These are phyloP conservation scores for Brachyhypopomus gauderio DNA, from an alignment of 2,113 vertebrate species.

Conservation along the genomic window DNA sequence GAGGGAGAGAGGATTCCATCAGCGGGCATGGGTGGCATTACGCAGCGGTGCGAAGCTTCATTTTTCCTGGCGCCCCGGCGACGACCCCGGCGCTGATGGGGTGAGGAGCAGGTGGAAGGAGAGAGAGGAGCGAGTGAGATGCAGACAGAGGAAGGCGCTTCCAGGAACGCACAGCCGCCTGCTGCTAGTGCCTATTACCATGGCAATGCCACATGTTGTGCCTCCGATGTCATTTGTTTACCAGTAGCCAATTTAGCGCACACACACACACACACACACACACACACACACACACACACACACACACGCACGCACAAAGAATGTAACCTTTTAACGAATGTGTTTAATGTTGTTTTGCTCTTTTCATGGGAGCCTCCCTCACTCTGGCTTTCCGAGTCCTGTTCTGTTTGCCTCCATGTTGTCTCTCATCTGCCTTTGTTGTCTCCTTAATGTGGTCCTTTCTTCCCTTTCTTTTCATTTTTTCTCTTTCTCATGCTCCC, in stretches of 20 bases:
- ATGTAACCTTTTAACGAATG: slow-evolving; percentile 14
- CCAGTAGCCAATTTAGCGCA: slow-evolving; percentile 30
- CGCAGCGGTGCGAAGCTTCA: slow-evolving; percentile 45
- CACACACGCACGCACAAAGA: neutral
- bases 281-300: slow-evolving; percentile 17
- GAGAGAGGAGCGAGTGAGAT: slow-evolving; percentile 49
- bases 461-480: neutral
- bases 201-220: slow-evolving; percentile 46
- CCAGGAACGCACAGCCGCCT: slow-evolving; percentile 38
- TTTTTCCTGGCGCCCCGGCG: slow-evolving; percentile 59
- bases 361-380: slow-evolving; percentile 5
- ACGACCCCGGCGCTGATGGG: slow-evolving; percentile 55
- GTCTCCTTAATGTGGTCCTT: neutral
- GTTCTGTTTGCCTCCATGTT: neutral
- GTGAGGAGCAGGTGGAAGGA: slow-evolving; percentile 62
- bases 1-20: slow-evolving; percentile 49
- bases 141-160: slow-evolving; percentile 37
- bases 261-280: neutral
- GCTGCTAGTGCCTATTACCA: slow-evolving; percentile 51
- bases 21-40: slow-evolving; percentile 47
- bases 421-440: slow-evolving; percentile 15
- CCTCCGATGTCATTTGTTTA: slow-evolving; percentile 53
- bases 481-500: slow-evolving; percentile 18
- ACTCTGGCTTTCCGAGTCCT: slow-evolving; percentile 19
- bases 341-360: slow-evolving; percentile 18